A percentile compares a stretch with the other conserved stretches of the same genome.
These are phyloP conservation scores for Lordiphosa stackelbergi DNA, from an alignment of 1,140 invertebrate genomes.

Conservation along the genomic window DNA sequence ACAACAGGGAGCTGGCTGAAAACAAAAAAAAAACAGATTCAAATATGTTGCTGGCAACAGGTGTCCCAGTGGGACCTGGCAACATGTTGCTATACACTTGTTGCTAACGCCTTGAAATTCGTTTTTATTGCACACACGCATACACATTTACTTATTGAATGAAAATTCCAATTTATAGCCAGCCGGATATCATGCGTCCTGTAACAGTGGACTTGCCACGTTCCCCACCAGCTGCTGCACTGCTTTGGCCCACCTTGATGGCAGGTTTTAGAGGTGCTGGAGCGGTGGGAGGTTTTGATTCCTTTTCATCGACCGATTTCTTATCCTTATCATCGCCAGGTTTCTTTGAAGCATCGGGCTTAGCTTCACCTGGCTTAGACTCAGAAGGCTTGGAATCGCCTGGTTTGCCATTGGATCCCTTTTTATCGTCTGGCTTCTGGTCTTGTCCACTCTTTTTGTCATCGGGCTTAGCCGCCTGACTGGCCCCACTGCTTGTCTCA, in stretches of 20 bases:
- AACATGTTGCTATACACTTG: conserved; percentile 29
- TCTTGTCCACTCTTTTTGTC: conserved; percentile 57
- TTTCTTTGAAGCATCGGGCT: conserved; percentile 45
- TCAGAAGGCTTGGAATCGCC: conserved; percentile 32
- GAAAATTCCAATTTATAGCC: conserved; percentile 41
- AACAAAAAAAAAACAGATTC: conserved; percentile 21
- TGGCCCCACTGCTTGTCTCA: conserved; percentile 39
- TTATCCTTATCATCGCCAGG: conserved; percentile 48
- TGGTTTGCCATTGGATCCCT: conserved; percentile 33
- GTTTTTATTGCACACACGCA: conserved; percentile 5
- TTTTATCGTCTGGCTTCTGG: conserved; percentile 45
- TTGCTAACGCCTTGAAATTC: conserved; percentile 15
- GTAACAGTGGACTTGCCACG: conserved; percentile 74
- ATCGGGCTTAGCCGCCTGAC: conserved; percentile 44
- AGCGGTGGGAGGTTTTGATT: conserved; percentile 48
- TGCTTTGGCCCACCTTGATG: conserved; percentile 73
- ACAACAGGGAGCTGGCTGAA: conserved; percentile 21
- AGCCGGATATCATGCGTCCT: conserved; percentile 76
- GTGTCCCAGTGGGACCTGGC: conserved; percentile 19
- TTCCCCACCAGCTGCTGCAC: conserved; percentile 72
- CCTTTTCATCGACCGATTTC: conserved; percentile 43
- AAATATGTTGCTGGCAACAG: conserved; percentile 43
- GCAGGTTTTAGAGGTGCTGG: conserved; percentile 57
- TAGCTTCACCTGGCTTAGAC: conserved; percentile 34
- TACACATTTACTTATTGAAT: conserved; percentile 1